Conservation (phyloP, 1,140 invertebrate species). For the Centruroides sculpturatus region DNA sequence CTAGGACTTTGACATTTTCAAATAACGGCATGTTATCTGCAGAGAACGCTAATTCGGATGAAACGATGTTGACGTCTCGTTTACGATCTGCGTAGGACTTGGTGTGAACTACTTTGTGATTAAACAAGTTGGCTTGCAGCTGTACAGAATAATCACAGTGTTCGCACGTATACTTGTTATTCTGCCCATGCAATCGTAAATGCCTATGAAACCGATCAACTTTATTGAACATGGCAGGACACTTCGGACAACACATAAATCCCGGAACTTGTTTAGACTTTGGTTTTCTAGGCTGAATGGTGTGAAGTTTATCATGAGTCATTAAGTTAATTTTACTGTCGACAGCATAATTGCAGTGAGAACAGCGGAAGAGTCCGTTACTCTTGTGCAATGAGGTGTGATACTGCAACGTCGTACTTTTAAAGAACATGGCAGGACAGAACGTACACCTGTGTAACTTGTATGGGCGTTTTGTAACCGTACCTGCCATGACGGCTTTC, state of each 20-base stretch:
- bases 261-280: constrained; percentile 5
- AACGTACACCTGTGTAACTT: constrained; percentile 12
- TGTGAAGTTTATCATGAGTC: constrained; percentile 51
- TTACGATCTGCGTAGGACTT: neutral
- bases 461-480: constrained; percentile 1
- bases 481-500: constrained; percentile 11
- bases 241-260: constrained; percentile 47
- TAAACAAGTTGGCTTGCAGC: constrained; percentile 64
- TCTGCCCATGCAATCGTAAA: constrained; percentile 62
- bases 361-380: constrained; percentile 52
- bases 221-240: constrained; percentile 76
- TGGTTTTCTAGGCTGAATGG: neutral
- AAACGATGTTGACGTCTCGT: constrained; percentile 9
- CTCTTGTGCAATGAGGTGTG: constrained; percentile 54
- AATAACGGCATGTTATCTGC: neutral
- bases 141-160: constrained; percentile 78
- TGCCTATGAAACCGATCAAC: constrained; percentile 69
- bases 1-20: constrained; percentile 10
- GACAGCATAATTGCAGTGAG: constrained; percentile 67
- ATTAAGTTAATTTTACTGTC: constrained; percentile 59
- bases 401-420: constrained; percentile 47
- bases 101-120: constrained; percentile 56
- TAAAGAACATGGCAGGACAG: constrained; percentile 18
- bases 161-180: constrained; percentile 66
- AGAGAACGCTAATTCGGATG: constrained; percentile 22